phyloP scores from a whole-genome alignment of 2,113 vertebrate genomes.

The Shinisaurus crocodilurus region DNA sequence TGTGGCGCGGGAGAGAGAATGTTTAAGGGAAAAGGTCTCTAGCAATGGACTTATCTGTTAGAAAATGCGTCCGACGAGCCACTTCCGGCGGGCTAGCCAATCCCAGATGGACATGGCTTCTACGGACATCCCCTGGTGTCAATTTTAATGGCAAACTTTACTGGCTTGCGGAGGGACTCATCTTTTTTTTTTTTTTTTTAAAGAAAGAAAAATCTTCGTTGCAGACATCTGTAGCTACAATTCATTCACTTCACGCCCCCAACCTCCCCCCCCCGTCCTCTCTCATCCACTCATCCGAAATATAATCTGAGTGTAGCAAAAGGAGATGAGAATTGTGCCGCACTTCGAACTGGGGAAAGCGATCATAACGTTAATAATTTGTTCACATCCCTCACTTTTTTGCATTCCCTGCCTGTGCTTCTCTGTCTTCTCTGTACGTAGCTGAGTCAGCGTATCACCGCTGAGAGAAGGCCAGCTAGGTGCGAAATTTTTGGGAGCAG shows the following conservation, averaged over 20 bases:
- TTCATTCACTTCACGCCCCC: neutral
- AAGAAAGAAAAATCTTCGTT: slow-evolving; percentile 2
- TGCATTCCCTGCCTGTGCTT: neutral
- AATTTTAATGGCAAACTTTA: slow-evolving; percentile 51
- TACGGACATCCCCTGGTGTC: slow-evolving; percentile 14
- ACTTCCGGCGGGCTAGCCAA: slow-evolving; percentile 30
- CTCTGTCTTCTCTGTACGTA: neutral
- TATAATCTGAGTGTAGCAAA: neutral
- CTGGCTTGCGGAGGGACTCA: neutral
- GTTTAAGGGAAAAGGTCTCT: slow-evolving; percentile 12
- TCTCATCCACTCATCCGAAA: neutral
- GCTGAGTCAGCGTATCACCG: neutral
- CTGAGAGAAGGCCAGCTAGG: neutral
- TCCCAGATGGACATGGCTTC: slow-evolving; percentile 13
- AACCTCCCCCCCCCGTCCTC: neutral
- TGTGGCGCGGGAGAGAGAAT: neutral
- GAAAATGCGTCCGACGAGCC: slow-evolving; percentile 38
- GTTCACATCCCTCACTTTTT: neutral
- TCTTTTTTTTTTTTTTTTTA: neutral
- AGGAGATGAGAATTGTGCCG: neutral
- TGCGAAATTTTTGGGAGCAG: neutral
- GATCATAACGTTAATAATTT: neutral
- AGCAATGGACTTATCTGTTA: slow-evolving; percentile 41
- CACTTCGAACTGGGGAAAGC: neutral
- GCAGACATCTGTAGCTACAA: neutral